Conservation (phyloP, 2,113 vertebrate genomes). For the Hyaena hyaena region DNA sequence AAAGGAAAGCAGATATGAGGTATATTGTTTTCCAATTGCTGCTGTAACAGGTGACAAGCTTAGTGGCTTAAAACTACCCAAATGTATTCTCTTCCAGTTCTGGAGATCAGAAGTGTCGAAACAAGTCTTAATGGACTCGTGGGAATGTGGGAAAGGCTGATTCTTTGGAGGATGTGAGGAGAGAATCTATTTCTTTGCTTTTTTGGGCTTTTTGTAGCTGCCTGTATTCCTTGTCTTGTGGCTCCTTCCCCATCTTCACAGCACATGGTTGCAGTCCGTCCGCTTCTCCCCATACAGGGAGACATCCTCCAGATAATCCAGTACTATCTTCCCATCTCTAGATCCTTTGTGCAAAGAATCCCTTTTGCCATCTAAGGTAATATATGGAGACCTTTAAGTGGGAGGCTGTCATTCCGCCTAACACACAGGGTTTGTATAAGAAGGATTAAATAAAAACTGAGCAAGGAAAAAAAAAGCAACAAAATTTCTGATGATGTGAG, state of each 20-base stretch:
- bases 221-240: not conserved
- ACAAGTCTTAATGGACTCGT: not conserved
- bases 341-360: not conserved
- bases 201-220: not conserved
- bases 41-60: not conserved
- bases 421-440: not conserved
- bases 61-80: not conserved
- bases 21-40: not conserved
- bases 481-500: not conserved
- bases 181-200: not conserved
- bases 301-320: not conserved
- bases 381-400: not conserved
- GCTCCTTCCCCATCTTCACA: not conserved
- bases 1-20: not conserved
- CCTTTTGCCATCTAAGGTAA: not conserved
- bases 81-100: not conserved
- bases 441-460: not conserved
- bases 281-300: not conserved
- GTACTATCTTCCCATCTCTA: not conserved
- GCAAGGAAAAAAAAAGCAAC: slow-evolving; percentile 28
- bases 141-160: not conserved
- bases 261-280: not conserved
- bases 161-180: not conserved
- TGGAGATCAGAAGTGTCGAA: not conserved
- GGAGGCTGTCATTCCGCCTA: not conserved